Percentiles rank a stretch among this genome's conserved stretches.
These are phyloP conservation scores for Hippocampus guttulatus DNA, from an alignment of 2,113 vertebrate species.

Conservation along the genomic window DNA sequence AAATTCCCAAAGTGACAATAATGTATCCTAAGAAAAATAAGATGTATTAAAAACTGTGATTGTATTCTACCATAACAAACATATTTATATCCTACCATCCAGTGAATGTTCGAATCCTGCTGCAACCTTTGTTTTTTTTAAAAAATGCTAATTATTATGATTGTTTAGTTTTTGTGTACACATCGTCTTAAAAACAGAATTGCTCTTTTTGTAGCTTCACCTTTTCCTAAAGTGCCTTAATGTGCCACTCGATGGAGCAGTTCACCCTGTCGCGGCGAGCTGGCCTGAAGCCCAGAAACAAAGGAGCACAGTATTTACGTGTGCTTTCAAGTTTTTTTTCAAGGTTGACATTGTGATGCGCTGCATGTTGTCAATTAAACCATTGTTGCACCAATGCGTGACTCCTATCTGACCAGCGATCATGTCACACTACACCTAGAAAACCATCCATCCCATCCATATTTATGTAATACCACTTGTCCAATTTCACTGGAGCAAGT, in stretches of 20 bases:
- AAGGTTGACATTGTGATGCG: slow-evolving; percentile 38
- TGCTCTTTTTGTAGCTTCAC: background rate
- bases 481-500: too few relatives aligned
- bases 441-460: too few relatives aligned
- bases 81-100: background rate
- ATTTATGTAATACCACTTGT: too few relatives aligned
- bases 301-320: background rate
- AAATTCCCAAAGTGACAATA: background rate
- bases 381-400: slow-evolving; percentile 31
- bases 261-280: background rate
- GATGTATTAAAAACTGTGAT: background rate
- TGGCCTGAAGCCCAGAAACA: background rate
- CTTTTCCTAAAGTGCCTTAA: slow-evolving; percentile 52
- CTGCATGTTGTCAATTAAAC: slow-evolving; percentile 54
- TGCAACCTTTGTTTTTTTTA: background rate
- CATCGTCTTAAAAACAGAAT: background rate
- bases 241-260: background rate
- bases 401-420: background rate
- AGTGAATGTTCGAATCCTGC: slow-evolving; percentile 6
- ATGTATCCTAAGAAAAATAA: background rate
- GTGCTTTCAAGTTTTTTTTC: slow-evolving; percentile 23
- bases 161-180: slow-evolving; percentile 7
- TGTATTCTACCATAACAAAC: background rate
- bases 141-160: background rate
- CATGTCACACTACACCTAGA: background rate